phyloP scores from a whole-genome alignment of 2,888 invertebrate genomes.

The Drosophila maculinotata region DNA sequence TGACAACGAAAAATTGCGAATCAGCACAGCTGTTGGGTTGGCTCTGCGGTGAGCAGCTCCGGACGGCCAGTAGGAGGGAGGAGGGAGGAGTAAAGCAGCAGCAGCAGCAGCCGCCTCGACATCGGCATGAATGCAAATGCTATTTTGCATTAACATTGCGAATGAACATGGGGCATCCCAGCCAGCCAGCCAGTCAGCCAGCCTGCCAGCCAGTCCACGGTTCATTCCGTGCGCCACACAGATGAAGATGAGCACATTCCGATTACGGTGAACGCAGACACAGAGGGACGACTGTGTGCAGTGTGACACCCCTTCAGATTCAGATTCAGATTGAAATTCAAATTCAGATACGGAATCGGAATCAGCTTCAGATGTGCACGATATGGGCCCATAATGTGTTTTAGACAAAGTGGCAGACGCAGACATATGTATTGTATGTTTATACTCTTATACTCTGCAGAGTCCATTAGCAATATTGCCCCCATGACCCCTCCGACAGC shows the following conservation, averaged over 20 bases:
- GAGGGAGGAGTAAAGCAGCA: background rate
- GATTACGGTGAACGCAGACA: constrained; percentile 50
- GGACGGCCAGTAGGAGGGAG: constrained; percentile 1
- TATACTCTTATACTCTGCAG: constrained; percentile 7
- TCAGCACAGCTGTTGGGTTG: constrained; percentile 66
- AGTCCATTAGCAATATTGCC: background rate
- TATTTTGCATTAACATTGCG: constrained; percentile 71
- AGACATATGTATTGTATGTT: constrained; percentile 22
- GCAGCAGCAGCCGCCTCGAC: constrained; percentile 20
- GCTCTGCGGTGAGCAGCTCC: constrained; percentile 29
- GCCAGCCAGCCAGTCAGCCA: constrained; percentile 1
- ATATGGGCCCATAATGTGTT: constrained; percentile 43
- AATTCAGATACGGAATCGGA: constrained; percentile 18
- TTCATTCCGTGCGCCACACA: constrained; percentile 22
- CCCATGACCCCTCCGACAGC: no score
- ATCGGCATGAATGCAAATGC: constrained; percentile 68
- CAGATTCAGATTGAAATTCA: constrained; percentile 7
- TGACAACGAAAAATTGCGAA: constrained; percentile 70
- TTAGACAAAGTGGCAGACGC: constrained; percentile 62
- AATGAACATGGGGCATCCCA: constrained; percentile 42
- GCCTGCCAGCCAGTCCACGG: constrained; percentile 10
- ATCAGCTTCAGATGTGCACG: constrained; percentile 39
- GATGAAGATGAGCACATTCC: constrained; percentile 63
- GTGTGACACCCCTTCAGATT: constrained; percentile 47
- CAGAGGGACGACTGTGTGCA: constrained; percentile 20